Evolutionary conservation across 2,888 invertebrate species (phyloP), one percentile per base, ranked within the genome.

Genomic region (Blera fallax): DNA sequence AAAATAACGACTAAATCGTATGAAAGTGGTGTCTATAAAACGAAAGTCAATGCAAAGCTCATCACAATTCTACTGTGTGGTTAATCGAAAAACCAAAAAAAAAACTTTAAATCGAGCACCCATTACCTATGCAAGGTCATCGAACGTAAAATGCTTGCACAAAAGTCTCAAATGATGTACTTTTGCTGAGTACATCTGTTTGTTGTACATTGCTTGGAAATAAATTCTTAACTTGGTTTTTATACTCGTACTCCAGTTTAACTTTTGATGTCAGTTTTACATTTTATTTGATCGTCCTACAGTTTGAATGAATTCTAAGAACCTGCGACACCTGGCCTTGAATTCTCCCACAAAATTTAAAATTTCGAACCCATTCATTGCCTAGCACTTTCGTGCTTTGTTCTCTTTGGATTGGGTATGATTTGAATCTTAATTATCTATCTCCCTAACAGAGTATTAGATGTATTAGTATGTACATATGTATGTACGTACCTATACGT

Each of bases 371-470:
- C 40, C 24, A n/a, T n/a, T n/a, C 18, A 48, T 16, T 64, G 8
- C 11, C 11, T 2, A 10, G 3, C 21, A 64, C 32, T 48, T 48
- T 48, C 14, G 3, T 21, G 40, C 16, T 10, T 29, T 56, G 29
- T 11, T 58, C 29, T 70, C 6, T 48, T 58, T 70, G 3, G 6
- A 58, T 45, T 58, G 32, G 18, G 27, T 7, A 24, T 29, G 43
- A 37, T 14, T 60, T 72, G 50, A 72, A 72, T 72, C 0, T 10
- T 40, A 50, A 72, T 72, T 37, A 4, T 48, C 27, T 37, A 4
- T 48, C 27, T 72, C 8, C 24, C 50, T 62, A 60, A 50, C 48
- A 72, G n/a, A n/a, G n/a, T n/a, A 48, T 29, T 34, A 6, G 6
- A 32, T 64, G 14, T 62, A 29, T 2, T 34, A 21, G 2, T 21